phyloP scores from a whole-genome alignment of 2,888 invertebrate species.

The Mimachlamys varia region DNA sequence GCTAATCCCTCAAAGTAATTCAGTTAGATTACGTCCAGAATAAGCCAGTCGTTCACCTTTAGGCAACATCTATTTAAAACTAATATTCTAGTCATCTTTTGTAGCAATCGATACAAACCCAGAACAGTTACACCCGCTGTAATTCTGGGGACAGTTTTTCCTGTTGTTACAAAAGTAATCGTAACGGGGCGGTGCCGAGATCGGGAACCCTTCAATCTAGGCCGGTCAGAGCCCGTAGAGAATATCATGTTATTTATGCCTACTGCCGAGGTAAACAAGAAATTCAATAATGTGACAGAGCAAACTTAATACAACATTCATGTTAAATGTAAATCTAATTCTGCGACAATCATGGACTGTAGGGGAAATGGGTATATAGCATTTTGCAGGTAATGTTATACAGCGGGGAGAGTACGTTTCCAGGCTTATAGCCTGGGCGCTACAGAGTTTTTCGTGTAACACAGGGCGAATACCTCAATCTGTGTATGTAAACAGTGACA shows the following conservation, averaged over 20 bases:
- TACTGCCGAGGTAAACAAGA: not conserved
- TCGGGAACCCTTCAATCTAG: not conserved
- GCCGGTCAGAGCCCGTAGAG: not conserved
- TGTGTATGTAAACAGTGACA: not conserved
- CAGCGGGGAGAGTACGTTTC: not conserved
- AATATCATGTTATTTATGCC: not conserved
- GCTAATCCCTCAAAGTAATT: conserved; percentile 2
- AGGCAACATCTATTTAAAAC: not conserved
- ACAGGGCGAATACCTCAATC: not conserved
- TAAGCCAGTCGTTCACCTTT: not conserved
- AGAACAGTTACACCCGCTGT: not conserved
- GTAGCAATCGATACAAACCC: not conserved
- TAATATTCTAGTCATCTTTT: not conserved
- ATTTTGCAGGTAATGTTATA: not conserved
- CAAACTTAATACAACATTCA: not conserved
- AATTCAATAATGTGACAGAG: conserved; percentile 2
- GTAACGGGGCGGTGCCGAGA: not conserved
- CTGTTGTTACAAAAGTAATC: not conserved
- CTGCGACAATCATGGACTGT: conserved; percentile 5
- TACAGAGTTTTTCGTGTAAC: not conserved
- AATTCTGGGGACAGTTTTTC: not conserved
- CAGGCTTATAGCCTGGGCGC: not conserved
- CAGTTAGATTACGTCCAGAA: not conserved
- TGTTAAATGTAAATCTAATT: conserved; percentile 24
- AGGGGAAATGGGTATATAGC: not conserved